Evolutionary conservation across 2,113 vertebrate species (phyloP), one percentile per base, ranked within the genome.

Genomic region (Leptodactylus fuscus): DNA sequence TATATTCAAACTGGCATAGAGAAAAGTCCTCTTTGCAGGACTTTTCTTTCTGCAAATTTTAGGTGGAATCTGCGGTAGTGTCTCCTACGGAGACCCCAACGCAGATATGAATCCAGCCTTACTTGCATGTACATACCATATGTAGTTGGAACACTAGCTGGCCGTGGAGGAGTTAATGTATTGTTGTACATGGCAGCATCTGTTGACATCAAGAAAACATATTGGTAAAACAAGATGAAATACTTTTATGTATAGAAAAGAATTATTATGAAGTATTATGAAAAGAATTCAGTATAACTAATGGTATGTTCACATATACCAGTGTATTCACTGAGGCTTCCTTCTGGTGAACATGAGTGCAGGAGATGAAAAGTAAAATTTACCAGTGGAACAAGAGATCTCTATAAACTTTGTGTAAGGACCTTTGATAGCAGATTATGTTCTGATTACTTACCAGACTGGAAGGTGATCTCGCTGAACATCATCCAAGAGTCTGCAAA

Each of bases 391-490:
- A 32, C 62, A 67, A 18, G 15, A 18, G 16, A 34, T 67, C 13
- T n/a, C 62, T 16, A 67, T 44, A 44, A 44, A 44, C 4, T 9
- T 44, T 44, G 4, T 5, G 4, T 44, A 44, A 4, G 9, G 41
- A 44, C 41, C 4, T 44, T 9, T 44, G 4, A 44, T 9, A 44
- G 41, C 41, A 5, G 41, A 44, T 44, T 9, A 44, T 44, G 5
- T 8, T 18, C 13, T 34, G 4, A 22, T 82, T 0, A 0, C 84
- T 87, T 91, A 99, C 98, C 98, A 87, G 98, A 99, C 88, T 99
- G 97, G 91, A 99, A 99, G 87, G 97, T 96, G 89, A 99, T 96
- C 91, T 99, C 97, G 4, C 98, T 99, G 93, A 99, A 97, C 94
- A 99, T 95, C 96, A 99, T 95, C 98, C 97, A 99, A 32, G 92